Evolutionary conservation across 2,888 invertebrate genomes (phyloP).

Genomic region (Acronicta alni): DNA sequence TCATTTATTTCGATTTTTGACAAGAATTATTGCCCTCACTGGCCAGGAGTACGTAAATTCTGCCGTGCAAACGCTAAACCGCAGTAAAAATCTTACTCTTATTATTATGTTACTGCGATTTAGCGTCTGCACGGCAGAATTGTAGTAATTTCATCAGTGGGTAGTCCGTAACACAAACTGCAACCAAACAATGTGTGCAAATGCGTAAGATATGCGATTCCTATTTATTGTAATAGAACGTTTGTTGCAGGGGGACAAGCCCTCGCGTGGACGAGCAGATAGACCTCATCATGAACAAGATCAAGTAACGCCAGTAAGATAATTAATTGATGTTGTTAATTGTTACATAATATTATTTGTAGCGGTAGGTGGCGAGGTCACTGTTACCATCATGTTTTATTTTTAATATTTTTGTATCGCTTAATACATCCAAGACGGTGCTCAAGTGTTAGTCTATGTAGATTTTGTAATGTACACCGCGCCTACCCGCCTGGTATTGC

Average conservation of each 20-base stretch:
- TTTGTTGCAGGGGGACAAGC: conserved; percentile 90
- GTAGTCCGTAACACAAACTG: too few relatives aligned
- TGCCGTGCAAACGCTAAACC: too few relatives aligned
- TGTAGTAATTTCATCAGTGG: too few relatives aligned
- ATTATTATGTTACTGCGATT: too few relatives aligned
- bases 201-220: too few relatives aligned
- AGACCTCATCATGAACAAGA: conserved; percentile 92
- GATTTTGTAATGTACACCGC: conserved; percentile 11
- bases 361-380: background rate
- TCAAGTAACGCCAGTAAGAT: conserved; percentile 65
- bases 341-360: background rate
- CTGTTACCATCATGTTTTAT: conserved; percentile 33
- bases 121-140: too few relatives aligned
- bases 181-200: too few relatives aligned
- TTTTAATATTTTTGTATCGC: conserved; percentile 34
- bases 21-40: too few relatives aligned
- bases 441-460: conserved; percentile 34
- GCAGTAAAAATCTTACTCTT: too few relatives aligned
- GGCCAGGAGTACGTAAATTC: too few relatives aligned
- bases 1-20: too few relatives aligned
- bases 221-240: background rate
- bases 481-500: background rate
- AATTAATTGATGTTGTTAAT: background rate
- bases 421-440: conserved; percentile 28
- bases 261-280: conserved; percentile 94